Evolutionary conservation across 2,888 invertebrate species (phyloP).

Genomic region (Drosophila mayaguana): DNA sequence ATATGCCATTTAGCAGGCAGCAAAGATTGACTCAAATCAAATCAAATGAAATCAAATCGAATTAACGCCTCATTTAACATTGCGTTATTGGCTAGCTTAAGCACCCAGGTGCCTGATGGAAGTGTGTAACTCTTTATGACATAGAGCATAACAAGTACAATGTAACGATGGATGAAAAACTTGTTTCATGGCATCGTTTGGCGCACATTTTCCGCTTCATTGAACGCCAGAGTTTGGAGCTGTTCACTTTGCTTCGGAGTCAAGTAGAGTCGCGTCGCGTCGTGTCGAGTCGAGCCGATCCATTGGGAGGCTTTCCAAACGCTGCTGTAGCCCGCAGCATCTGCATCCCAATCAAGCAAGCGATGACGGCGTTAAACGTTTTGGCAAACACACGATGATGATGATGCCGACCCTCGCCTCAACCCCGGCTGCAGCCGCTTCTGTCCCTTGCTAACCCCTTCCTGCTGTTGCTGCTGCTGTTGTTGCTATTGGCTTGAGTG

Average conservation of each 20-base stretch:
- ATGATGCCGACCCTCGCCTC: neutral
- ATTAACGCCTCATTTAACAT: conserved; percentile 41
- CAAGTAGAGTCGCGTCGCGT: conserved; percentile 19
- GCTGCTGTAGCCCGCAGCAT: conserved; percentile 64
- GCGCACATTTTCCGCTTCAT: conserved; percentile 79
- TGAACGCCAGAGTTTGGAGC: conserved; percentile 51
- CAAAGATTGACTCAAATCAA: conserved; percentile 5
- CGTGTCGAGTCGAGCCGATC: conserved; percentile 18
- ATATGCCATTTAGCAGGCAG: conserved; percentile 9
- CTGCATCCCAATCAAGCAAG: conserved; percentile 72
- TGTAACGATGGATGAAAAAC: conserved; percentile 46
- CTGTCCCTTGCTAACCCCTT: neutral
- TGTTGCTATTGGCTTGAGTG: conserved; percentile 45
- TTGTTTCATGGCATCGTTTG: conserved; percentile 75
- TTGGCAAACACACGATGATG: conserved; percentile 71
- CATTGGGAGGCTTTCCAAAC: conserved; percentile 50
- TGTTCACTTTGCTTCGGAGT: conserved; percentile 18
- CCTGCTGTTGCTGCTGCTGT: neutral
- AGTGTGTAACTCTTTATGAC: conserved; percentile 24
- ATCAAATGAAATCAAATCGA: conserved; percentile 38
- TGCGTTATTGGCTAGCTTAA: conserved; percentile 5
- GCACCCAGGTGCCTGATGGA: conserved; percentile 19
- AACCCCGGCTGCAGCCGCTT: neutral
- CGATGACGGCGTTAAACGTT: conserved; percentile 78
- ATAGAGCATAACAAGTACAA: conserved; percentile 53